phyloP scores from a whole-genome alignment of 2,113 vertebrate genomes.

The Arothron firmamentum region DNA sequence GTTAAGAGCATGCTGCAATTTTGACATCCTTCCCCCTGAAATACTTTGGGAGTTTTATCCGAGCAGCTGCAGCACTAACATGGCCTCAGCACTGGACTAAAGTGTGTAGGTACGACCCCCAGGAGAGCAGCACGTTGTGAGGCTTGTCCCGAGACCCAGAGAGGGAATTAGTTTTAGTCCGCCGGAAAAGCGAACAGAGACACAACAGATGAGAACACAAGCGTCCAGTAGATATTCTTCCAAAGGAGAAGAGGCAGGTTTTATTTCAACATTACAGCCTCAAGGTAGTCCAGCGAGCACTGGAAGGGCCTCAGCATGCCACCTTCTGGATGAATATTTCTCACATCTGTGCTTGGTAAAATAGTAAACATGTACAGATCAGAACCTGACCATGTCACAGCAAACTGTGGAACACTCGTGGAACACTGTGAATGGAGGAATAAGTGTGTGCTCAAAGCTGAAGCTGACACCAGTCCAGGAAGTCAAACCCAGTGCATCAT shows the following conservation, averaged over 20 bases:
- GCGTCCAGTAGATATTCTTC: neutral
- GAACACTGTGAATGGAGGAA: neutral
- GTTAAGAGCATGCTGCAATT: neutral
- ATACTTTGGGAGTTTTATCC: neutral
- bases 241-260: neutral
- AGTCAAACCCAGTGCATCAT: neutral
- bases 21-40: neutral
- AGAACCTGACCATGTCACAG: constrained; percentile 26
- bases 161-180: constrained; percentile 22
- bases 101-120: constrained; percentile 28
- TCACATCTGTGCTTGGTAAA: constrained; percentile 30
- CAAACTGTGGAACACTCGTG: constrained; percentile 42
- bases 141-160: constrained; percentile 24
- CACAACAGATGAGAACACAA: constrained; percentile 8
- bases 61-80: constrained; percentile 8
- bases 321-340: constrained; percentile 32
- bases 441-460: neutral
- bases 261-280: neutral
- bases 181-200: constrained; percentile 16
- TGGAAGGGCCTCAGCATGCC: constrained; percentile 16
- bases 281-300: neutral
- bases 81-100: constrained; percentile 16
- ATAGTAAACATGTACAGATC: constrained; percentile 47
- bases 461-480: neutral
- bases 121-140: constrained; percentile 15